Evolutionary conservation across 2,797 vertebrate genomes (phyloP).

Genomic region (Clarias platycephalus): DNA sequence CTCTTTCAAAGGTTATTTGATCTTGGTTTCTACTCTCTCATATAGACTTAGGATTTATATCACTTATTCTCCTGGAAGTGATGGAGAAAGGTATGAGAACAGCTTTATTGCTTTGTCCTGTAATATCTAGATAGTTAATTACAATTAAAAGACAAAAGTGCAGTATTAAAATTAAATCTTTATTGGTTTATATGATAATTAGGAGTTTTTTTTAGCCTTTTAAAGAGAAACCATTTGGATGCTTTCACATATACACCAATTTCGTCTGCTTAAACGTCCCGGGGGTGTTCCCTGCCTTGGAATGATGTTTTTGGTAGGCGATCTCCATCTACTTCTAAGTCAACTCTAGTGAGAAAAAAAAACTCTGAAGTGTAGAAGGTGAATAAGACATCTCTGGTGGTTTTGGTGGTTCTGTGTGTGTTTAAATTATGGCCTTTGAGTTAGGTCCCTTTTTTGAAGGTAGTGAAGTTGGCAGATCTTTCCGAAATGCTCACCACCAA

Average conservation of each 20-base stretch:
- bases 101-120: not conserved
- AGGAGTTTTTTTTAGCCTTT: not conserved
- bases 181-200: not conserved
- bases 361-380: not conserved
- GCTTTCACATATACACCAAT: not conserved
- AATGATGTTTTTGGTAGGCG: not conserved
- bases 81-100: not conserved
- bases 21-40: not conserved
- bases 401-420: not conserved
- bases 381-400: not conserved
- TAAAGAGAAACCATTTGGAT: not conserved
- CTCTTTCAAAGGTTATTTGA: not conserved
- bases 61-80: not conserved
- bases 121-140: not conserved
- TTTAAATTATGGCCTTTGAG: not conserved
- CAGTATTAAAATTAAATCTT: not conserved
- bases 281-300: not conserved
- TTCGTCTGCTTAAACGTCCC: not conserved
- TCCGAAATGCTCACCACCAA: not conserved
- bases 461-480: constrained; percentile 7
- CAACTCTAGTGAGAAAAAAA: not conserved
- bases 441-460: not conserved
- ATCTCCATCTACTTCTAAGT: not conserved
- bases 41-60: not conserved
- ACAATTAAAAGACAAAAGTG: not conserved